Evolutionary conservation across 2,888 invertebrate genomes (phyloP).

Genomic region (Yponomeuta sedellus): DNA sequence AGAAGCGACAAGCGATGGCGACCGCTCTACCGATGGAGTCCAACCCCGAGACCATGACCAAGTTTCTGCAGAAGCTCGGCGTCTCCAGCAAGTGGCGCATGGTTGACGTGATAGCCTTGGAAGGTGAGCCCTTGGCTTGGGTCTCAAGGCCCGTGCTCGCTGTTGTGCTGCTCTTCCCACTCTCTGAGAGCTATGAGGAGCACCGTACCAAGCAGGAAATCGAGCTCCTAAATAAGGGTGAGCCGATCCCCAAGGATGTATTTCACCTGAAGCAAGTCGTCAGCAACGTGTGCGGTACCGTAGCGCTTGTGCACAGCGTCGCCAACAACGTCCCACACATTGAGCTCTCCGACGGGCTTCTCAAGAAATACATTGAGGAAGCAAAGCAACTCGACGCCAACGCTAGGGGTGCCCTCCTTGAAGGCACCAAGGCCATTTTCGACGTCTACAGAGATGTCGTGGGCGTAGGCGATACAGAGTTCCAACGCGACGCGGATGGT

Average conservation of each 20-base stretch:
- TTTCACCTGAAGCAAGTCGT: slow-evolving; percentile 93
- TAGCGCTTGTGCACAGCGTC: slow-evolving; percentile 94
- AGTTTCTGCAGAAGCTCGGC: slow-evolving; percentile 86
- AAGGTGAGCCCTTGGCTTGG: slow-evolving; percentile 87
- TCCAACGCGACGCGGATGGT: slow-evolving; percentile 78
- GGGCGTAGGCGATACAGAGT: slow-evolving; percentile 87
- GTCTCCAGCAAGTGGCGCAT: slow-evolving; percentile 88
- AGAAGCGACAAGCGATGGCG: not conserved
- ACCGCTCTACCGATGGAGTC: slow-evolving; percentile 31
- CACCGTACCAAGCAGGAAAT: slow-evolving; percentile 79
- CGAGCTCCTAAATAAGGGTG: slow-evolving; percentile 72
- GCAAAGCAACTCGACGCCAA: slow-evolving; percentile 81
- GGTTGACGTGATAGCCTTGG: slow-evolving; percentile 94
- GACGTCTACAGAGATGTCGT: slow-evolving; percentile 88
- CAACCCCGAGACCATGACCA: slow-evolving; percentile 78
- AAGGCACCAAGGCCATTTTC: slow-evolving; percentile 82
- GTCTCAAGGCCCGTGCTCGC: slow-evolving; percentile 91
- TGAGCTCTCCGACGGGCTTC: slow-evolving; percentile 79
- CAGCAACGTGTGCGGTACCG: slow-evolving; percentile 96
- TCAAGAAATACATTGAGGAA: slow-evolving; percentile 85
- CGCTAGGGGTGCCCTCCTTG: slow-evolving; percentile 85
- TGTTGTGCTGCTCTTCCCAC: slow-evolving; percentile 91
- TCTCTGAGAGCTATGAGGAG: slow-evolving; percentile 84
- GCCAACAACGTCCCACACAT: slow-evolving; percentile 91
- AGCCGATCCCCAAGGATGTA: slow-evolving; percentile 77